Evolutionary conservation across 2,797 vertebrate genomes (phyloP).

Genomic region (Xiphorhynchus erythropygius): DNA sequence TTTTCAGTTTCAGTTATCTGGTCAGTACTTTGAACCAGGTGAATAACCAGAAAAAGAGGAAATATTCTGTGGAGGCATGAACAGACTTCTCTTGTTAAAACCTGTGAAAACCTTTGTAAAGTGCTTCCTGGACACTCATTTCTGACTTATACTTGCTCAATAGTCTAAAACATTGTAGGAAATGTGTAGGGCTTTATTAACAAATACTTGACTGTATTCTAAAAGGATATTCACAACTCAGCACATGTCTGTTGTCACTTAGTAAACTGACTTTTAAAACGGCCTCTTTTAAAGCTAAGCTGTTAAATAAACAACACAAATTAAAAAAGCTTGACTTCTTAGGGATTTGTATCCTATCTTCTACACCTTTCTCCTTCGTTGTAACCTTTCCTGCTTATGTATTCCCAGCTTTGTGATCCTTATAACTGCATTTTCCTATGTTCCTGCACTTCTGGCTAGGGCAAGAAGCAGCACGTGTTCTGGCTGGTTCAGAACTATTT

Average conservation of each 20-base stretch:
- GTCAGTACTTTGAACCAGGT: slow-evolving; percentile 31
- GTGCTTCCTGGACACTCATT: background rate
- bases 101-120: background rate
- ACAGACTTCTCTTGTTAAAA: slow-evolving; percentile 25
- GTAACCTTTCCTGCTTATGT: background rate
- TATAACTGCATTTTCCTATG: background rate
- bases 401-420: background rate
- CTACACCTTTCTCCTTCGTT: background rate
- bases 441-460: background rate
- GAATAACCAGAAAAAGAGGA: slow-evolving; percentile 25
- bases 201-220: background rate
- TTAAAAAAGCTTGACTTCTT: background rate
- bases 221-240: background rate
- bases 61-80: background rate
- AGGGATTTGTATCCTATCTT: background rate
- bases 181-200: background rate
- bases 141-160: background rate
- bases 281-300: background rate
- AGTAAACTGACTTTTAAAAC: background rate
- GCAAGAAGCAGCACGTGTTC: background rate
- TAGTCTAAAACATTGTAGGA: background rate
- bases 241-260: background rate
- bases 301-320: background rate
- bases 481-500: background rate
- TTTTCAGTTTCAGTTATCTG: background rate